phyloP scores from a whole-genome alignment of 2,797 vertebrate genomes.

The Vireo griseus region DNA sequence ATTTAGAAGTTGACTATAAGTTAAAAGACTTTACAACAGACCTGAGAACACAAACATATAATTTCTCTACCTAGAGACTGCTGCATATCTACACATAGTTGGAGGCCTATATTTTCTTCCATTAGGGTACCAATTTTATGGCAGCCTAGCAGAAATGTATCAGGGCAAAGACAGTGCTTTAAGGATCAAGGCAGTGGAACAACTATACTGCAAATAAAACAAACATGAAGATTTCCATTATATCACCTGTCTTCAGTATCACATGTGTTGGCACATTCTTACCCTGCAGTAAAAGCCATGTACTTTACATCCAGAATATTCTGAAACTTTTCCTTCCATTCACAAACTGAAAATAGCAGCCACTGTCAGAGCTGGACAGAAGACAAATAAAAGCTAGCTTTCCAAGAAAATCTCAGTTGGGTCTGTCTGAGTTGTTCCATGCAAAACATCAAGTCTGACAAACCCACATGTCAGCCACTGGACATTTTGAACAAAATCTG shows the following conservation, averaged over 20 bases:
- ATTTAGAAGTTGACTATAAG: not conserved
- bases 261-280: accelerated
- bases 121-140: not conserved
- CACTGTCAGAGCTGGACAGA: not conserved
- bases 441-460: not conserved
- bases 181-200: not conserved
- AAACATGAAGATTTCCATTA: not conserved
- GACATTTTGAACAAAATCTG: not conserved
- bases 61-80: not conserved
- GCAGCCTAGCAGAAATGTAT: not conserved
- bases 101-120: not conserved
- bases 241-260: not conserved
- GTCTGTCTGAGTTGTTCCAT: not conserved
- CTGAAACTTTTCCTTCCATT: not conserved
- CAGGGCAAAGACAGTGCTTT: not conserved
- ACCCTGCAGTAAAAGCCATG: not conserved
- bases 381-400: not conserved
- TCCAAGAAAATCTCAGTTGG: not conserved
- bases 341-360: not conserved
- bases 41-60: not conserved
- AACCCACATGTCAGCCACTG: not conserved
- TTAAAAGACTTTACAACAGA: not conserved
- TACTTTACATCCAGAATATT: not conserved
- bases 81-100: not conserved
- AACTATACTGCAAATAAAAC: not conserved